Evolutionary conservation across 2,888 invertebrate genomes (phyloP), one percentile per base, ranked within the genome.

Genomic region (Acheta domesticus): DNA sequence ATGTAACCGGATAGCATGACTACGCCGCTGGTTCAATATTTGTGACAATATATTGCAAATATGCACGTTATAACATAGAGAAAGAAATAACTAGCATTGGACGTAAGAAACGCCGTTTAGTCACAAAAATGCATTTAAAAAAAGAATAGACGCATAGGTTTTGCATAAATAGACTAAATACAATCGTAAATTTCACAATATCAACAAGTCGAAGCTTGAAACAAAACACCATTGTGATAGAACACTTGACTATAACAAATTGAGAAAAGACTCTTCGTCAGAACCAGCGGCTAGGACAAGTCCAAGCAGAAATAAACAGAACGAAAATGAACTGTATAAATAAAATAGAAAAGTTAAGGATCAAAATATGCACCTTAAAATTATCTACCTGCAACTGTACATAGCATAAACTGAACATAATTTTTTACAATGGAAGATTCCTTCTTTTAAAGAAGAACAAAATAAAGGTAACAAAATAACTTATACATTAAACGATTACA

Each of bases 391-490:
- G 75, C 19, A 62, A 79, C 75, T 79, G 76, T 79, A 79, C 79
- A 79, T 62, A 62, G 79, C 76, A 76, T 79, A 36, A 79, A 75
- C 36, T 79, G 62, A 62, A 62, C 62, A 62, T 19, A 62, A 62
- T 19, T 19, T n/a, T 62, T 76, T 76, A 79, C 75, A 79, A 76
- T 75, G 23, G 23, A 78, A 77, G n/a, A 48, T 50, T 4, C 49
- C 78, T 78, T 77, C 77, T 48, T 78, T 80, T 11, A 62, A 80
- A 80, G 78, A 78, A 80, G 80, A 62, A 62, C 48, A 20, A 75
- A 49, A 75, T 36, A 75, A 76, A 78, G 81, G 81, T 81, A 81
- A 81, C 81, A 81, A 81, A 78, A 79, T 79, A 81, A 79, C 78
- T 80, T 79, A 80, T 49, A 79, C 78, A 73, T 36, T 79, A 80